Evolutionary conservation across 2,113 vertebrate species (phyloP).

Genomic region (Leucopsar rothschildi): DNA sequence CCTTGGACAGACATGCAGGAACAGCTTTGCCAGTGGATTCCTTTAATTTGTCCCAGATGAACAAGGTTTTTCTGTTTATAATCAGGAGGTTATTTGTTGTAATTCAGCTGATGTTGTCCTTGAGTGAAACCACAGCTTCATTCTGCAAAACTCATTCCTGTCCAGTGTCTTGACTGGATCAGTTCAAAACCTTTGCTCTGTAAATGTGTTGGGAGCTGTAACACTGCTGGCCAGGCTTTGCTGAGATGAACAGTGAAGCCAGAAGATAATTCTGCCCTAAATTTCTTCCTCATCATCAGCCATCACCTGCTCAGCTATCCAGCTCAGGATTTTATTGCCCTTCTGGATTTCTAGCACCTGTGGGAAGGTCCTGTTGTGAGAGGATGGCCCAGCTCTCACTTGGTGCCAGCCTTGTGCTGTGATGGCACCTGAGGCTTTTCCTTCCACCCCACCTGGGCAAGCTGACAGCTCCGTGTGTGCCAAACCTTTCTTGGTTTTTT

Average conservation of each 20-base stretch:
- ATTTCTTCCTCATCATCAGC: background rate
- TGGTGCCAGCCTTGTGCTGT: accelerated
- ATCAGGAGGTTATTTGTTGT: background rate
- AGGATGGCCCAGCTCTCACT: accelerated
- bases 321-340: background rate
- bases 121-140: background rate
- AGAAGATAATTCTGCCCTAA: background rate
- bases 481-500: background rate
- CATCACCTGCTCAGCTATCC: accelerated
- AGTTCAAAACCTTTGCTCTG: background rate
- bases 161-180: background rate
- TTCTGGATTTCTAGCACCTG: background rate
- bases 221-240: background rate
- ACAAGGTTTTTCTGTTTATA: background rate
- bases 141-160: background rate
- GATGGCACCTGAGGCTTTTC: background rate
- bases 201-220: background rate
- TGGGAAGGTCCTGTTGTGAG: background rate
- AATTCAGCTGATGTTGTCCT: background rate
- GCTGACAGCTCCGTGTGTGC: accelerated
- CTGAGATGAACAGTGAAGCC: background rate
- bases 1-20: background rate
- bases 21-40: background rate
- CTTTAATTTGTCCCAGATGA: background rate
- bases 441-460: accelerated